Evolutionary conservation across 2,113 vertebrate genomes (phyloP).

Genomic region (Ariopsis seemanni): DNA sequence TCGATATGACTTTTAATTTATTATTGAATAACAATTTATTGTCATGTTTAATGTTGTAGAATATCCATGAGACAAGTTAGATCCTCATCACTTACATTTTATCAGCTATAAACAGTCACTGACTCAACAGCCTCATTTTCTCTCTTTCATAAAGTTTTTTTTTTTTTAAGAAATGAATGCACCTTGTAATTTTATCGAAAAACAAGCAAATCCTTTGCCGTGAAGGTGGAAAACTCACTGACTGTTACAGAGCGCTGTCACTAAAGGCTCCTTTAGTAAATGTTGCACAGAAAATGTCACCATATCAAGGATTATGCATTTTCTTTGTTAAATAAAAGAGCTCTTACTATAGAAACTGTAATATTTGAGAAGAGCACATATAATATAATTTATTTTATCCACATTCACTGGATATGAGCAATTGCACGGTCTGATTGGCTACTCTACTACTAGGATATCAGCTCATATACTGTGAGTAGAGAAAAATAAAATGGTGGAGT

Average conservation of each 20-base stretch:
- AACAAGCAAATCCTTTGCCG: no score
- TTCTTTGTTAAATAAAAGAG: neutral
- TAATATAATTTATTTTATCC: neutral
- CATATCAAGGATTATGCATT: neutral
- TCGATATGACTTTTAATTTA: neutral
- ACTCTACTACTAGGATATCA: no score
- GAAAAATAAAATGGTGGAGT: no score
- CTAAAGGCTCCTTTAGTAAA: neutral
- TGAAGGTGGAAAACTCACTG: neutral
- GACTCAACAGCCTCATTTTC: neutral
- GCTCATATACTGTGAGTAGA: no score
- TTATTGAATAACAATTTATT: neutral
- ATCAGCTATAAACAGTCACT: neutral
- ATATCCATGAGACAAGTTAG: neutral
- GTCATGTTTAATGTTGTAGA: neutral
- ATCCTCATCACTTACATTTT: neutral
- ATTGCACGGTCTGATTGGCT: no score
- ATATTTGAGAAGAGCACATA: neutral
- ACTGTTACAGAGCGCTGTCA: neutral
- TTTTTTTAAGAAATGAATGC: neutral
- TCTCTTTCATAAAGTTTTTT: neutral
- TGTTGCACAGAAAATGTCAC: neutral
- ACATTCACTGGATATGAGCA: no score
- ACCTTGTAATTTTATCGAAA: neutral
- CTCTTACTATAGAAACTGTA: neutral